A percentile compares a stretch with the other conserved stretches of the same genome.
Evolutionary conservation across 2,888 invertebrate species (phyloP).

Genomic region (Cosmia trapezina): DNA sequence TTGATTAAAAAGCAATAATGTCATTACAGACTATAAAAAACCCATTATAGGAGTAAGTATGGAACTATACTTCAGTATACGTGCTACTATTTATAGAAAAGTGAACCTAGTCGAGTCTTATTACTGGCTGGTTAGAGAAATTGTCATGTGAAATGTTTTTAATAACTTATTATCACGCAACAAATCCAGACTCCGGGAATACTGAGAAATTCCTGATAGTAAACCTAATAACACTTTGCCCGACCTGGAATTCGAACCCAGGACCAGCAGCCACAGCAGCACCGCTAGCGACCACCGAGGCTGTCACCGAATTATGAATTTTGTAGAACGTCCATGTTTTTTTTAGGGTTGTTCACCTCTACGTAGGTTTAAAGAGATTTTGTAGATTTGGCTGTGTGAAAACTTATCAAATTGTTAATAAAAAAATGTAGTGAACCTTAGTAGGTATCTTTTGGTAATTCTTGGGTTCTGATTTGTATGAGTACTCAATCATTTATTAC

Average conservation of each 20-base stretch:
- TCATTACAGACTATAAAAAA: constrained; percentile 83
- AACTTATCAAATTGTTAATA: neutral
- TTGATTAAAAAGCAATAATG: constrained; percentile 86
- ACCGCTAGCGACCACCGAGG: no score
- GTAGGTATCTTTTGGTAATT: no score
- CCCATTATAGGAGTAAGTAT: constrained; percentile 70
- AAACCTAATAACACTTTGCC: no score
- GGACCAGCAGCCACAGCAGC: no score
- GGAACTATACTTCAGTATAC: constrained; percentile 26
- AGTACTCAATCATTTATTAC: no score
- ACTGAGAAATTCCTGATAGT: no score
- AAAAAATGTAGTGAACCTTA: no score
- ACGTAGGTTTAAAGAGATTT: neutral
- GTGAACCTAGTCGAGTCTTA: constrained; percentile 26
- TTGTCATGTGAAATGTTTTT: constrained; percentile 9
- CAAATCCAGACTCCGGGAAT: no score
- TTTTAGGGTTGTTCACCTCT: neutral
- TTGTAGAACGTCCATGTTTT: neutral
- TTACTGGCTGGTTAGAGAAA: constrained; percentile 33
- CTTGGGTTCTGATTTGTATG: no score
- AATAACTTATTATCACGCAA: neutral
- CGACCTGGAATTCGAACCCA: no score
- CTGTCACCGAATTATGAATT: neutral
- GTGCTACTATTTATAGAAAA: constrained; percentile 42
- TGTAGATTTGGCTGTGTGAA: neutral